Evolutionary conservation across 2,797 vertebrate species (phyloP), one percentile per base, ranked within the genome.

Genomic region (Euthynnus affinis): DNA sequence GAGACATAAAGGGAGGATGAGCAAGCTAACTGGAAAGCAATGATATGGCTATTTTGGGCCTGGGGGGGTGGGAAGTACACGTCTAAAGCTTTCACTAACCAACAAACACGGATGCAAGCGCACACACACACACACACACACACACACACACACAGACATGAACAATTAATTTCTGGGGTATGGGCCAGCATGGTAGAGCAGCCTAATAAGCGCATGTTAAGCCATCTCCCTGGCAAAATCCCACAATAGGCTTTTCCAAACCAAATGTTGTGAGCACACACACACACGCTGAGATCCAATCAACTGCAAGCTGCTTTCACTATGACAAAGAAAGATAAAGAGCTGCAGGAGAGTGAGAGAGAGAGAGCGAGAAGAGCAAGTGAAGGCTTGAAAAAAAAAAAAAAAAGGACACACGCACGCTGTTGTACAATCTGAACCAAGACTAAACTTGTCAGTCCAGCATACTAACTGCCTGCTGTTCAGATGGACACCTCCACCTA

Each of bases 161-260:
- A 49, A 75, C 72, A 83, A 62, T 81, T 76, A 66, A 62, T 74
- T 71, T 84, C 85, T 85, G 78, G 81, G 74, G 74, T 78, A 51
- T 55, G 51, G 72, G 74, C 84, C 82, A 86, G 71, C 55, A 48
- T 76, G 78, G 81, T 55, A 49, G 71, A 76, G 52, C 37, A 51
- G 80, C 52, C 78, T 87, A 88, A 88, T 87, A 87, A 87, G 77
- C 18, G 10, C 8, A 29, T 76, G 81, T 82, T 84, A 88, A 91
- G 82, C 86, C 79, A 83, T 78, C 78, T 77, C 66, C 49, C 62
- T 84, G 85, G 90, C 78, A 88, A 76, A 88, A 82, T 68, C 80
- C 83, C 74, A 84, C 74, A 83, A 76, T 1, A 61, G 75, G 64
- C 63, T 85, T 84, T 85, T 84, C 58, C 56, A 80, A 75, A 85